Base-by-base conservation (phyloP, 2,888 invertebrate species). In the Adelognathus sp. region DNA sequence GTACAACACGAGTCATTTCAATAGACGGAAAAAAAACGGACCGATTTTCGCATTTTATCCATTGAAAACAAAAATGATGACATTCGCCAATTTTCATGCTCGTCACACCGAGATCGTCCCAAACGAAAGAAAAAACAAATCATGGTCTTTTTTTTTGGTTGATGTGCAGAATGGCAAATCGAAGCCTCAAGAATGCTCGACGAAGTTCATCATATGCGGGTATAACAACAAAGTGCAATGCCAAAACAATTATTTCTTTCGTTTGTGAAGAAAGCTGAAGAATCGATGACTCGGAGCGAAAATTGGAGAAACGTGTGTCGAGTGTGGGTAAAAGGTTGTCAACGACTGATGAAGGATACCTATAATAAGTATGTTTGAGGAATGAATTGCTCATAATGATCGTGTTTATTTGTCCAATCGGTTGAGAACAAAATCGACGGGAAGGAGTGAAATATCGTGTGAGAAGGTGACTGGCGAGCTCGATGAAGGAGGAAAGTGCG, bases 401-500 rank as follows among this genome's bases (percentile, higher is more conserved):
- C 24, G 46, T 9, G 46, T 50, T 3, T 11, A 18, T 24, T 39
- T 41, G n/a, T 29, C 27, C n/a, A 39, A 21, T 21, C n/a, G 60
- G 6, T 60, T 21, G 36, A 27, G 27, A 52, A 36, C 6, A 27
- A 52, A 52, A 66, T 52, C n/a, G 16, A 11, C 11, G n/a, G 27
- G 24, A 5, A 39, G n/a, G 58, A 14, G 24, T 14, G n/a, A 41
- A 39, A 27, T 31, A n/a, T 61, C 24, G 24, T 24, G 39, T 4
- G 16, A 44, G 29, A 61, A 29, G 29, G n/a, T n/a, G n/a, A n/a
- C 44, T 50, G 6, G 29, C 41, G 61, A 11, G 61, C 27, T 14
- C 44, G 18, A 1, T 16, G 29, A 74, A 39, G 39, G 39, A 60
- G 66, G 24, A 52, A 67, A 69, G 27, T 33, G 36, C 24, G 9